phyloP scores from a whole-genome alignment of 2,888 invertebrate genomes.

The Dasypolia templi region DNA sequence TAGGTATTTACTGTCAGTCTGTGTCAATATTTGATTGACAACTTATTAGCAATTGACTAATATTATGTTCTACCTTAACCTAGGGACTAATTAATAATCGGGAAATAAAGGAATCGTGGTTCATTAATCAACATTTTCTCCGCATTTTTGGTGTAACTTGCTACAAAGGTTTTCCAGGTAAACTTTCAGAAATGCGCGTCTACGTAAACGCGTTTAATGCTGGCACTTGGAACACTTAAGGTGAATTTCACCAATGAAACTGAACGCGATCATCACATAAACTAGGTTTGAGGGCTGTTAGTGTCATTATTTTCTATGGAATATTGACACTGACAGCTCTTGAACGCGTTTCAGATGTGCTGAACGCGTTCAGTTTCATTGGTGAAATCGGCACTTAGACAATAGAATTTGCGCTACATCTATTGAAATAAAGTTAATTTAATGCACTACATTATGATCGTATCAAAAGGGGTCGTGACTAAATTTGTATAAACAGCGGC shows the following conservation, averaged over 20 bases:
- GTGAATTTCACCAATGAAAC: too few relatives aligned
- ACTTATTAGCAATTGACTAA: slow-evolving; percentile 16
- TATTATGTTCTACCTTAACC: neutral
- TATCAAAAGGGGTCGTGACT: too few relatives aligned
- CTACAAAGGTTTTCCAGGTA: neutral
- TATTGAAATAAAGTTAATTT: neutral
- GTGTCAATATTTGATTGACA: slow-evolving; percentile 4
- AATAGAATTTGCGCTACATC: neutral
- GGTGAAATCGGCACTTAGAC: too few relatives aligned
- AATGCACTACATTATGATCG: too few relatives aligned
- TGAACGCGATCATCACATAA: too few relatives aligned
- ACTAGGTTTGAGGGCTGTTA: too few relatives aligned
- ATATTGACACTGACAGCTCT: too few relatives aligned
- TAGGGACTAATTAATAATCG: slow-evolving; percentile 9
- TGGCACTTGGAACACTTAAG: too few relatives aligned
- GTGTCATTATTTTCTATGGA: too few relatives aligned
- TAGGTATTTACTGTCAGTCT: slow-evolving; percentile 11
- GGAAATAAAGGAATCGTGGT: neutral
- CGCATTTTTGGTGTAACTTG: neutral
- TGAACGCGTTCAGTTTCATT: too few relatives aligned
- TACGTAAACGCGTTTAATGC: neutral
- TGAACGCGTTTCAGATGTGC: too few relatives aligned
- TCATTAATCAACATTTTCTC: neutral
- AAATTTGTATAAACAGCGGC: too few relatives aligned
- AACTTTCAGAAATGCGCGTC: neutral